Evolutionary conservation across 2,797 vertebrate species (phyloP).

Genomic region (Rhincodon typus): DNA sequence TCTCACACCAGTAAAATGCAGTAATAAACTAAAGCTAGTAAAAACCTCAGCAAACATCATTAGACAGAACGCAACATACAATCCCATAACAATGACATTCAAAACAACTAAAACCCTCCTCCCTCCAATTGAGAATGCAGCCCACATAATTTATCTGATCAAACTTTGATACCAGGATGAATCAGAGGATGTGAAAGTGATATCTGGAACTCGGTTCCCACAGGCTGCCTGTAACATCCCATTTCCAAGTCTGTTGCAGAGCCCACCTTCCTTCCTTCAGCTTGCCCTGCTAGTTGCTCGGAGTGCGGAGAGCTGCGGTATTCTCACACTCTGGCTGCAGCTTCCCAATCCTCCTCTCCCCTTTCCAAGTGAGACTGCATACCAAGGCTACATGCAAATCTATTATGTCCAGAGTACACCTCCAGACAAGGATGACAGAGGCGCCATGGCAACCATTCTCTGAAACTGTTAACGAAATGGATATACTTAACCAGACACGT

Average conservation of each 20-base stretch:
- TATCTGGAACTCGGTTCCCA: not conserved
- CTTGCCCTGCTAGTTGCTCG: not conserved
- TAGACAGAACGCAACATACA: not conserved
- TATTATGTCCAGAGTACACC: slow-evolving; percentile 58
- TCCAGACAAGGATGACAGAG: slow-evolving; percentile 50
- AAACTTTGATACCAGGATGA: not conserved
- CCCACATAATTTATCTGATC: not conserved
- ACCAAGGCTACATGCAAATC: slow-evolving; percentile 48
- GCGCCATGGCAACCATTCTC: slow-evolving; percentile 69
- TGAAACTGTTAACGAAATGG: slow-evolving; percentile 50
- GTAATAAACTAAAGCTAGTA: not conserved
- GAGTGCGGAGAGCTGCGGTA: not conserved
- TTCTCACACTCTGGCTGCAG: not conserved
- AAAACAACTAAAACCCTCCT: not conserved
- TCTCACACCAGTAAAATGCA: not conserved
- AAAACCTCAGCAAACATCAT: not conserved
- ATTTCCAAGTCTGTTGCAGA: not conserved
- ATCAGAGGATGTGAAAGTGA: not conserved
- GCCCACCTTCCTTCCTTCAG: slow-evolving; percentile 16
- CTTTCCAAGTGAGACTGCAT: not conserved
- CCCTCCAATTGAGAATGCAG: not conserved
- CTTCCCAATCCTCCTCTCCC: not conserved
- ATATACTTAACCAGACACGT: slow-evolving; percentile 43
- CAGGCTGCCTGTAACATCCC: not conserved
- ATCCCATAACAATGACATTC: not conserved